Evolutionary conservation across 2,888 invertebrate genomes (phyloP).

Genomic region (Tipula confusa): DNA sequence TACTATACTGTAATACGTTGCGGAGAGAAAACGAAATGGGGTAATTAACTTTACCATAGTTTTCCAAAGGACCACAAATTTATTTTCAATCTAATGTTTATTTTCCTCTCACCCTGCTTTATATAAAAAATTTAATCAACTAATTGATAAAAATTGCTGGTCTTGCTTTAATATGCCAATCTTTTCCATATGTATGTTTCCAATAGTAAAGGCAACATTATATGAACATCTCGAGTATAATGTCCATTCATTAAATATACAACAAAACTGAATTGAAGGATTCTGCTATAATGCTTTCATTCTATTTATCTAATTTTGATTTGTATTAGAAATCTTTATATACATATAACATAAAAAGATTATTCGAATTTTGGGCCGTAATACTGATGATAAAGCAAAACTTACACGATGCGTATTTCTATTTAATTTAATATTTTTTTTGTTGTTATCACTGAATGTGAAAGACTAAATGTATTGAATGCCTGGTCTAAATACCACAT

Average conservation of each 20-base stretch:
- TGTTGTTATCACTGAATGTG: too few relatives aligned
- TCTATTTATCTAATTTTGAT: neutral
- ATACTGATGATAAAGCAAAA: neutral
- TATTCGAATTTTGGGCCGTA: neutral
- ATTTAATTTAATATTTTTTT: neutral
- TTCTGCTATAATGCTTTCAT: neutral
- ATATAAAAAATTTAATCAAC: constrained; percentile 5
- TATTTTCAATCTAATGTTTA: too few relatives aligned
- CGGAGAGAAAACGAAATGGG: too few relatives aligned
- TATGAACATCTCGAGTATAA: neutral
- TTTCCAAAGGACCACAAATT: too few relatives aligned
- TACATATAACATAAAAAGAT: neutral
- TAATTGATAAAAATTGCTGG: neutral
- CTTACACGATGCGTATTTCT: neutral
- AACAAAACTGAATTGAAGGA: too few relatives aligned
- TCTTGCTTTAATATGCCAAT: too few relatives aligned
- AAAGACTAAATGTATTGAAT: too few relatives aligned
- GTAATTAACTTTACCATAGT: too few relatives aligned
- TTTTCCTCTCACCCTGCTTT: too few relatives aligned
- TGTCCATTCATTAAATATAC: neutral
- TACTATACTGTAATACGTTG: too few relatives aligned
- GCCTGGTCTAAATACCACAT: too few relatives aligned
- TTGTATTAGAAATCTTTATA: neutral
- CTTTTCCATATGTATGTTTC: too few relatives aligned
- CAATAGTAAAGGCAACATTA: neutral